A percentile compares a stretch with the other conserved stretches of the same genome.
These are phyloP conservation scores for Papilio dardanus DNA, from an alignment of 1,140 invertebrate genomes.

Conservation along the genomic window DNA sequence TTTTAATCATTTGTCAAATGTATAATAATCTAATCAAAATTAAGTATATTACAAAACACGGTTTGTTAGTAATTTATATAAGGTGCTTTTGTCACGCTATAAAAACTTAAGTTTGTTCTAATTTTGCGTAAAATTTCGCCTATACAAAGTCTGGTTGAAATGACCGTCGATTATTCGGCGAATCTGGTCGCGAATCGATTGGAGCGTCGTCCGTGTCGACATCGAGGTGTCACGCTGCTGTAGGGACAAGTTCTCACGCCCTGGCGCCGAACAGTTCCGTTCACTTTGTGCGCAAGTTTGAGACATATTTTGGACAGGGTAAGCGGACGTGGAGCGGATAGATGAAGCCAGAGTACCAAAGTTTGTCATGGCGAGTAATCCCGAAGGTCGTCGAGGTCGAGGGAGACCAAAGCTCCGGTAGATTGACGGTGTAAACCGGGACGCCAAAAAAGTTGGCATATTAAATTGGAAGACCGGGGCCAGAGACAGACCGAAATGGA, in stretches of 20 bases:
- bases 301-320: background rate
- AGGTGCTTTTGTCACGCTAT: background rate
- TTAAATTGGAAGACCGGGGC: too few relatives aligned
- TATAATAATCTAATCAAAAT: background rate
- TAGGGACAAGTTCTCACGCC: slow-evolving; percentile 18
- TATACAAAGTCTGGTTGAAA: slow-evolving; percentile 9
- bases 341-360: too few relatives aligned
- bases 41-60: background rate
- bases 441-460: too few relatives aligned
- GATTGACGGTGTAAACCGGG: too few relatives aligned
- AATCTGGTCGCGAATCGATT: slow-evolving; percentile 62
- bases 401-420: too few relatives aligned
- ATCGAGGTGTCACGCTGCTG: slow-evolving; percentile 37
- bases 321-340: too few relatives aligned
- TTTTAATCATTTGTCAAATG: background rate
- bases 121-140: slow-evolving; percentile 10
- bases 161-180: slow-evolving; percentile 37
- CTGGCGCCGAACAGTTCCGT: slow-evolving; percentile 13
- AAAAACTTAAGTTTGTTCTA: slow-evolving; percentile 1
- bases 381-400: too few relatives aligned
- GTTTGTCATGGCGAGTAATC: too few relatives aligned
- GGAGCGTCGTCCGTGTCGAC: slow-evolving; percentile 48
- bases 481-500: too few relatives aligned
- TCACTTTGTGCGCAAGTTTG: background rate
- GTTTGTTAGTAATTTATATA: background rate